These are phyloP conservation scores for Parapristionchus giblindavisi DNA, from an alignment of 2,888 invertebrate genomes.

Conservation along the genomic window DNA sequence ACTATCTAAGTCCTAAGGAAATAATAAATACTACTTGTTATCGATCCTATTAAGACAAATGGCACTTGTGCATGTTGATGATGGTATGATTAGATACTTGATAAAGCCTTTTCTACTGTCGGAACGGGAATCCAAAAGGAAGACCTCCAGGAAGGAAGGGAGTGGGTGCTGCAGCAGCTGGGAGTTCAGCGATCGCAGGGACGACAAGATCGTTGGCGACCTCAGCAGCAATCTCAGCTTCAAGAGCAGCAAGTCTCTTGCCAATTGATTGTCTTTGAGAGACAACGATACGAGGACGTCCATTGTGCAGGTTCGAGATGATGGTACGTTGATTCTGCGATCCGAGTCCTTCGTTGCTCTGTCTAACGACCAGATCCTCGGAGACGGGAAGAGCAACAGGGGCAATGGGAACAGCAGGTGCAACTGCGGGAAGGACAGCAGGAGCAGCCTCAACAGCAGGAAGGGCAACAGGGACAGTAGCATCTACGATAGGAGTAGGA, in stretches of 20 bases:
- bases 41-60: no score
- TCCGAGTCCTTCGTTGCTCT: constrained; percentile 36
- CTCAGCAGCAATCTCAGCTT: constrained; percentile 37
- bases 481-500: not conserved
- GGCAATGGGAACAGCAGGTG: constrained; percentile 7
- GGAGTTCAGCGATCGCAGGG: constrained; percentile 35
- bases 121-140: constrained; percentile 30
- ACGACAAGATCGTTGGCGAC: constrained; percentile 36
- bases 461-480: not conserved
- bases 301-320: constrained; percentile 39
- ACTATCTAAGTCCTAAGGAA: not conserved
- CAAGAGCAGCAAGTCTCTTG: constrained; percentile 34
- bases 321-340: constrained; percentile 38
- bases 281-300: constrained; percentile 38
- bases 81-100: constrained; percentile 14
- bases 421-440: not conserved
- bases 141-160: constrained; percentile 4
- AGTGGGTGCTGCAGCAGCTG: constrained; percentile 25
- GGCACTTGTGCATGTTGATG: constrained; percentile 13
- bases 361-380: constrained; percentile 36
- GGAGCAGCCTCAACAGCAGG: not conserved
- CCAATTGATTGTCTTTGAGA: constrained; percentile 38
- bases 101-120: not conserved
- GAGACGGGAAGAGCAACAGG: constrained; percentile 31
- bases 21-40: no score